Base-by-base conservation (phyloP, 2,113 vertebrate genomes). In the Austrofundulus limnaeus region DNA sequence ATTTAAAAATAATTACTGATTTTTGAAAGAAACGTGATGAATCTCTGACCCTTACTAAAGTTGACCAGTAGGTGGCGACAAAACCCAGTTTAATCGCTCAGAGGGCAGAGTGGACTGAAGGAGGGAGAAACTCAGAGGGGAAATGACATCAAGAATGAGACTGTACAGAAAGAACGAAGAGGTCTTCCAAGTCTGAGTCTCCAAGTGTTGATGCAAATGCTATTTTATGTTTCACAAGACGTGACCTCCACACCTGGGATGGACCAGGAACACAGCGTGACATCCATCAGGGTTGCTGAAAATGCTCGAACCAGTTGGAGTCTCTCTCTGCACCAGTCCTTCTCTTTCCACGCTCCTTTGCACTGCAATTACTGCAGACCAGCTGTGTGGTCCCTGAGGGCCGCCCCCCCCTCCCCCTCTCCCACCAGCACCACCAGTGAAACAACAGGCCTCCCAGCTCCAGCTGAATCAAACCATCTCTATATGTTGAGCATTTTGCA, bases 361-460 rank as follows among this genome's bases (percentile, higher is more conserved):
- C 83, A 85, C 67, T 48, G 81, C 85, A 85, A 89, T 91, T 86
- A 87, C 62, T 60, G 34, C 51, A 60, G 72, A n/a, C 73, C 89
- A 91, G 90, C 90, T 91, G 90, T 84, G 79, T 73, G 80, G 75
- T 80, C 84, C 81, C 86, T 50, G 1, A 77, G 66, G 88, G 81
- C 19, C 53, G n/a, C 55, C 74, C 49, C n/a, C n/a, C n/a, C n/a
- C n/a, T n/a, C n/a, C n/a, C n/a, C n/a, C n/a, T n/a, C n/a, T n/a
- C n/a, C n/a, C n/a, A n/a, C n/a, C n/a, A n/a, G n/a, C n/a, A n/a
- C n/a, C n/a, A n/a, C n/a, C 73, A 6, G 67, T 55, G 51, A 37
- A 78, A 78, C 78, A 67, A 51, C 78, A 68, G 82, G 71, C 72
- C 85, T 72, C 85, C 83, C 45, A 31, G 65, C 55, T 69, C 54